phyloP scores from a whole-genome alignment of 2,113 vertebrate species.

The Chaetura pelagica region DNA sequence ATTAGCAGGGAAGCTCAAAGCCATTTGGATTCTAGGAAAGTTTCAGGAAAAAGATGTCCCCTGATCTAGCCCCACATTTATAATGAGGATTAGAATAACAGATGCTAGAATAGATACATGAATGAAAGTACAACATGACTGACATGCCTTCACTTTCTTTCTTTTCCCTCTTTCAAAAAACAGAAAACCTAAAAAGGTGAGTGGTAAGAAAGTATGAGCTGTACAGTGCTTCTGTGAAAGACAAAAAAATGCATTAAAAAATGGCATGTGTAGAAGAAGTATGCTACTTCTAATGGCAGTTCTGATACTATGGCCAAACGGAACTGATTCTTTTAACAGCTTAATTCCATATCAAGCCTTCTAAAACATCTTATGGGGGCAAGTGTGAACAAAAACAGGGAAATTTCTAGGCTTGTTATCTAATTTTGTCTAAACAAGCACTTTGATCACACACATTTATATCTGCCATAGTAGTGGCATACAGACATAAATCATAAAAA shows the following conservation, averaged over 20 bases:
- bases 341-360: neutral
- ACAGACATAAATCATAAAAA: neutral
- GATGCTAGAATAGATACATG: neutral
- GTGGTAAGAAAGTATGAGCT: neutral
- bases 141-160: neutral
- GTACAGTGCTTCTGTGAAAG: neutral
- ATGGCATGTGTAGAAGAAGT: neutral
- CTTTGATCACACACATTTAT: neutral
- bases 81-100: neutral
- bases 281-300: neutral
- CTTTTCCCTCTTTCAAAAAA: neutral
- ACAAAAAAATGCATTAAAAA: neutral
- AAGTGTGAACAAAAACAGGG: neutral
- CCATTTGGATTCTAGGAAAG: neutral
- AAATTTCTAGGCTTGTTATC: neutral
- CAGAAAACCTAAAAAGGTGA: neutral
- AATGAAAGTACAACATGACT: neutral
- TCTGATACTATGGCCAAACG: neutral
- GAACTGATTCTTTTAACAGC: neutral
- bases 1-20: neutral
- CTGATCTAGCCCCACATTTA: neutral
- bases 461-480: neutral
- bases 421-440: neutral
- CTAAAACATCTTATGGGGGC: neutral
- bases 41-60: neutral